Evolutionary conservation across 2,113 vertebrate genomes (phyloP).

Genomic region (Apistogramma diplotaenia): DNA sequence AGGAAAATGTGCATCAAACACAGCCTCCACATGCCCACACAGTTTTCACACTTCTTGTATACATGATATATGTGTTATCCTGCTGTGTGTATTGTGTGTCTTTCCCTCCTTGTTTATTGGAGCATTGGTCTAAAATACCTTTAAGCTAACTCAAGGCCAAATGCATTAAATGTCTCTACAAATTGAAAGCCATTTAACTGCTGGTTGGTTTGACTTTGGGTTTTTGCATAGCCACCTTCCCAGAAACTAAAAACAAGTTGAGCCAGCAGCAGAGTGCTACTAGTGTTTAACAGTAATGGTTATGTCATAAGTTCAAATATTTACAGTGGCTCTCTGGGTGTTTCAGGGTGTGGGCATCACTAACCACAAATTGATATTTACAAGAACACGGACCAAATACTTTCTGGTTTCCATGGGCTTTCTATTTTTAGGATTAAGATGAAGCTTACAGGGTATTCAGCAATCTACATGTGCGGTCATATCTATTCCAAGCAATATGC

Average conservation of each 20-base stretch:
- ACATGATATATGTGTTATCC: background rate
- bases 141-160: background rate
- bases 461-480: conserved; percentile 29
- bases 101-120: background rate
- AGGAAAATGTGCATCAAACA: background rate
- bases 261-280: conserved; percentile 5
- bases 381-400: conserved; percentile 52
- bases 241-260: background rate
- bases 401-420: conserved; percentile 46
- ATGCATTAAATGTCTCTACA: background rate
- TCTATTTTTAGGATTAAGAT: conserved; percentile 58
- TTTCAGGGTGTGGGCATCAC: conserved; percentile 57
- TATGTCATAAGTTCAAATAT: conserved; percentile 67
- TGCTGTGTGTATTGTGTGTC: background rate
- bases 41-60: conserved; percentile 8
- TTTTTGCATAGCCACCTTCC: background rate
- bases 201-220: background rate
- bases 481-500: conserved; percentile 13
- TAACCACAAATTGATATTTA: conserved; percentile 71
- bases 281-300: conserved; percentile 38
- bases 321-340: conserved; percentile 56
- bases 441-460: conserved; percentile 26
- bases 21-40: conserved; percentile 27
- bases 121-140: background rate
- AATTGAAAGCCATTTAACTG: background rate